phyloP scores from a whole-genome alignment of 2,888 invertebrate genomes.

The Crematogaster levior region DNA sequence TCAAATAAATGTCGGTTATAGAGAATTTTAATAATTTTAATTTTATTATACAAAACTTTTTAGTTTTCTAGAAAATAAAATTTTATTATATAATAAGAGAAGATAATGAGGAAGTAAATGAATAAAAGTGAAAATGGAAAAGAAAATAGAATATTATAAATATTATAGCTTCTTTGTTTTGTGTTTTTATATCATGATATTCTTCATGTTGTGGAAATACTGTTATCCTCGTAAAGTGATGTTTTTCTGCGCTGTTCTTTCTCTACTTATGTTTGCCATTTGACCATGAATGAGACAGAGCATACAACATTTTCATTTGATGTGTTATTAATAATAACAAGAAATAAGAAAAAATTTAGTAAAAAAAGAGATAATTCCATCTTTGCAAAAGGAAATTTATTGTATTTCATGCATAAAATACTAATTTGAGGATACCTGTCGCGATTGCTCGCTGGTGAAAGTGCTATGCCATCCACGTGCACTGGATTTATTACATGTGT shows the following conservation, averaged over 20 bases:
- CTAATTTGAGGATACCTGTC: conserved; percentile 51
- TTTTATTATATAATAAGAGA: background rate
- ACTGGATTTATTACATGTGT: conserved; percentile 87
- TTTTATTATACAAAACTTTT: background rate
- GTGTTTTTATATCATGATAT: background rate
- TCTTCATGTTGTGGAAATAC: background rate
- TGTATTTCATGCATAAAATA: background rate
- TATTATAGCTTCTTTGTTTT: background rate
- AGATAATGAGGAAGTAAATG: background rate
- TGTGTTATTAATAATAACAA: background rate
- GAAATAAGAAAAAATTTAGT: background rate
- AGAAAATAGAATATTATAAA: background rate
- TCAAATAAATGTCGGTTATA: too few species aligned
- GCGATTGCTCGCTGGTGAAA: conserved; percentile 87
- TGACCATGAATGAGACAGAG: background rate
- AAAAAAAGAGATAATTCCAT: background rate
- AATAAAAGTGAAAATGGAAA: background rate
- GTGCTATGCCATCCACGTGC: conserved; percentile 90
- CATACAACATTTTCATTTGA: background rate
- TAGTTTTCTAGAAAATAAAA: background rate
- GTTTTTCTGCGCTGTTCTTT: background rate
- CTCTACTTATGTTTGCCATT: background rate
- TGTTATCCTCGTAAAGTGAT: background rate
- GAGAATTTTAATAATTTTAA: background rate
- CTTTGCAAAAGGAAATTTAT: background rate